These are phyloP conservation scores for Ochotona princeps DNA, from an alignment of 2,113 vertebrate genomes.

Conservation along the genomic window DNA sequence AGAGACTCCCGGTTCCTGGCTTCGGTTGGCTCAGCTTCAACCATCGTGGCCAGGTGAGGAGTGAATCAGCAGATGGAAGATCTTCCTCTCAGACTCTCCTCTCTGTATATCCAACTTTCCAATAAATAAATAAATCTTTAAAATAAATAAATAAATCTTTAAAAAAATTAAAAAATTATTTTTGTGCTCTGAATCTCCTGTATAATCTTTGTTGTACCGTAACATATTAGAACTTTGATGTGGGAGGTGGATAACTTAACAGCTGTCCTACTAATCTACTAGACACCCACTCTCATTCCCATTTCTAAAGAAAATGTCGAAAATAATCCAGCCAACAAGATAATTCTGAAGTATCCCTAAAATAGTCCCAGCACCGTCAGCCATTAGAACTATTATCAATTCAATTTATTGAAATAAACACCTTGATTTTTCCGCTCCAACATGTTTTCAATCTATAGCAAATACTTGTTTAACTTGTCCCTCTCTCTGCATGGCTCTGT, in stretches of 20 bases:
- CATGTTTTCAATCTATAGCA: not conserved
- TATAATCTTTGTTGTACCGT: too few relatives aligned
- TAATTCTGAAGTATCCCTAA: not conserved
- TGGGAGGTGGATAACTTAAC: too few relatives aligned
- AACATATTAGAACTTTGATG: too few relatives aligned
- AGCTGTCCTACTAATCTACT: too few relatives aligned
- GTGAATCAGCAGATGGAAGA: too few relatives aligned
- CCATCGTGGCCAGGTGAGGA: too few relatives aligned
- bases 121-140: too few relatives aligned
- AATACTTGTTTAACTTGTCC: not conserved
- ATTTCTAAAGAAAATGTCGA: constrained; percentile 27
- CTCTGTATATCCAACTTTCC: too few relatives aligned
- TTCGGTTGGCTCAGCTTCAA: too few relatives aligned
- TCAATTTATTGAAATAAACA: not conserved
- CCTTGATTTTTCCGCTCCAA: not conserved
- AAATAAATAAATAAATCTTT: too few relatives aligned
- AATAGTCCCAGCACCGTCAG: not conserved
- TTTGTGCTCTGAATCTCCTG: not conserved
- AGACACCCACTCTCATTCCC: not conserved
- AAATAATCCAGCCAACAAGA: not conserved
- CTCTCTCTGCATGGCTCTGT: not conserved
- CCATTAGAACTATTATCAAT: not conserved
- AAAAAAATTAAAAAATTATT: not conserved
- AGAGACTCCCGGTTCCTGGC: too few relatives aligned
- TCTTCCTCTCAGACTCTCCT: too few relatives aligned